Conservation (phyloP, 2,797 vertebrate genomes). For the Pyrocephalus nanus region DNA sequence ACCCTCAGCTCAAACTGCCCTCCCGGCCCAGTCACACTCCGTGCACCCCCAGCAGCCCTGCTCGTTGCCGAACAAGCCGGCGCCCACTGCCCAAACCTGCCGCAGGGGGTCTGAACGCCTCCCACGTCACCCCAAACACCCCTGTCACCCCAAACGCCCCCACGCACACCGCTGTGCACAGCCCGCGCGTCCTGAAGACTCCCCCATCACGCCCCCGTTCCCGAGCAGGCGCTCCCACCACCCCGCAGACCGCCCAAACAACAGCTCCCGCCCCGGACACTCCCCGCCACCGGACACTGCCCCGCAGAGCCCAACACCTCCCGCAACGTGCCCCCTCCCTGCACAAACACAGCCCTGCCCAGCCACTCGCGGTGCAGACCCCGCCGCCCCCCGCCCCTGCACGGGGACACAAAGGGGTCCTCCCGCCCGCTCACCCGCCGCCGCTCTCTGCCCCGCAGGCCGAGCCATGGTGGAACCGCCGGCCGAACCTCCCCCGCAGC, state of each 20-base stretch:
- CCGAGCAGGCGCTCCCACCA: neutral
- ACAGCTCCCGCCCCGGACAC: neutral
- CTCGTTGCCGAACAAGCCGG: neutral
- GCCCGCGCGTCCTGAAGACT: neutral
- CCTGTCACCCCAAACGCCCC: neutral
- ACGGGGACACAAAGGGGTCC: neutral
- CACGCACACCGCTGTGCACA: neutral
- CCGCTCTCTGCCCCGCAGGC: slow-evolving; percentile 28
- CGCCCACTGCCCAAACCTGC: neutral
- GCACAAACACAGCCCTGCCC: neutral
- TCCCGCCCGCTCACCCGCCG: neutral
- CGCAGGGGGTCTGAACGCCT: neutral
- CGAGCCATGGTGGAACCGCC: slow-evolving; percentile 75
- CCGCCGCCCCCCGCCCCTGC: neutral
- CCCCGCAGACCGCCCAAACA: neutral
- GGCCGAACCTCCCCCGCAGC: slow-evolving; percentile 61
- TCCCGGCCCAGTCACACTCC: neutral
- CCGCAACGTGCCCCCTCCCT: neutral
- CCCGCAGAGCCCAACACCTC: neutral
- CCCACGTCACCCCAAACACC: neutral
- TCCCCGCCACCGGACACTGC: neutral
- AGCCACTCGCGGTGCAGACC: fast-evolving
- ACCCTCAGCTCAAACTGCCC: neutral
- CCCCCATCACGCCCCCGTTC: neutral
- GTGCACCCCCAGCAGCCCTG: neutral